phyloP scores from a whole-genome alignment of 2,797 vertebrate genomes.

The Anas bernieri region DNA sequence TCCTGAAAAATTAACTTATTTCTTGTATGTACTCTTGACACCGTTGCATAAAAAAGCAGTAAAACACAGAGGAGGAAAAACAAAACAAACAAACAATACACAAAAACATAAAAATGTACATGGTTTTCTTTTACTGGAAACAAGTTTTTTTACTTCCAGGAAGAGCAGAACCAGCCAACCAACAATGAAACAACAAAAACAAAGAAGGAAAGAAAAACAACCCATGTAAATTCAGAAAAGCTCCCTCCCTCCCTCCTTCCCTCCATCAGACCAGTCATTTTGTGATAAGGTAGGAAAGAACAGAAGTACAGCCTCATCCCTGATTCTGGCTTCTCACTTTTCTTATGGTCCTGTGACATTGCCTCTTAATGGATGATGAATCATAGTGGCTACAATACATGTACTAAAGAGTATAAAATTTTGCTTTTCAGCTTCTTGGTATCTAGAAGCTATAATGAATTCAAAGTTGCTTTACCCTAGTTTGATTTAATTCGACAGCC shows the following conservation, averaged over 20 bases:
- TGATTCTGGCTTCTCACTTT: background rate
- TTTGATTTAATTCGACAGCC: background rate
- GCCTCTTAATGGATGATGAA: background rate
- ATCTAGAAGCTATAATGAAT: background rate
- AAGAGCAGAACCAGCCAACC: background rate
- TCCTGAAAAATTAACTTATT: background rate
- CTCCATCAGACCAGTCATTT: background rate
- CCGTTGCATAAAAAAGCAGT: background rate
- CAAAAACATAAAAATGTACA: background rate
- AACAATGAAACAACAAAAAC: background rate
- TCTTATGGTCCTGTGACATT: background rate
- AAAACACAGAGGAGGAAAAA: background rate
- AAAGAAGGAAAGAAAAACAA: background rate
- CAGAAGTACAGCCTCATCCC: background rate
- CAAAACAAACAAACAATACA: background rate
- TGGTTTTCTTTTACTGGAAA: background rate
- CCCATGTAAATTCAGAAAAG: background rate
- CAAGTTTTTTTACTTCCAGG: background rate
- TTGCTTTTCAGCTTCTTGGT: background rate
- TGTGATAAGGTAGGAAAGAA: background rate
- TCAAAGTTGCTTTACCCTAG: background rate
- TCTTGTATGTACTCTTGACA: background rate
- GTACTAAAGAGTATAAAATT: background rate
- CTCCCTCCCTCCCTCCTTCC: background rate
- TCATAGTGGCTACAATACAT: background rate